Conservation (phyloP, 2,888 invertebrate genomes). For the Drosophila kokeensis region DNA sequence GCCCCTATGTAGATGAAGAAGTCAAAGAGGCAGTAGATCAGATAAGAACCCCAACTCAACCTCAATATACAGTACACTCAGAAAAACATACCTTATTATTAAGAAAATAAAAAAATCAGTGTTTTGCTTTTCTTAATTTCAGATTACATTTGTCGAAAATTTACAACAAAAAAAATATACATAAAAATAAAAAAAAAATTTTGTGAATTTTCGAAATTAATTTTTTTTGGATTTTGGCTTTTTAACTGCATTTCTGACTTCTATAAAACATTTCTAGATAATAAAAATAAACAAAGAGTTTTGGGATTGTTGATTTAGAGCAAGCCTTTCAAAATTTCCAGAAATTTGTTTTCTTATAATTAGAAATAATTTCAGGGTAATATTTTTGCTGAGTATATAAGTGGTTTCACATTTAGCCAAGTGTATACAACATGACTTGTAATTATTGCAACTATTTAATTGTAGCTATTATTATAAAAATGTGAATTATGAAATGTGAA, state of each 20-base stretch:
- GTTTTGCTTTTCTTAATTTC: not conserved
- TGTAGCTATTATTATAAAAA: slow-evolving; percentile 19
- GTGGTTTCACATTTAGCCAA: not conserved
- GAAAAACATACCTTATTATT: not conserved
- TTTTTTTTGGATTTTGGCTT: too few species aligned
- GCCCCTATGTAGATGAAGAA: slow-evolving; percentile 4
- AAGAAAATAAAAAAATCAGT: not conserved
- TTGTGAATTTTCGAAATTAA: too few species aligned
- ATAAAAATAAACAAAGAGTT: too few species aligned
- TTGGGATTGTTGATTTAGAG: too few species aligned
- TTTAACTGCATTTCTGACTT: not conserved
- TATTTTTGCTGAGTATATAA: not conserved
- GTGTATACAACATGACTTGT: slow-evolving; percentile 9
- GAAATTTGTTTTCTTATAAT: not conserved
- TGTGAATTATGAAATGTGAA: slow-evolving; percentile 14
- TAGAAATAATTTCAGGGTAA: not conserved
- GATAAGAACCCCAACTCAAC: not conserved
- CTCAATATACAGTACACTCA: not conserved
- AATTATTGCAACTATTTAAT: slow-evolving; percentile 8
- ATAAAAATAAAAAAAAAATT: not conserved
- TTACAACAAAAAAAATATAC: not conserved
- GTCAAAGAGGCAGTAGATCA: not conserved
- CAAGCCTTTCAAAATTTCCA: not conserved
- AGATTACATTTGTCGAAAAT: not conserved
- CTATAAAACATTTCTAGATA: not conserved